Percentiles rank a stretch among this genome's conserved stretches.
phyloP scores from a whole-genome alignment of 2,797 vertebrate genomes.

The Sebastes nivosus region DNA sequence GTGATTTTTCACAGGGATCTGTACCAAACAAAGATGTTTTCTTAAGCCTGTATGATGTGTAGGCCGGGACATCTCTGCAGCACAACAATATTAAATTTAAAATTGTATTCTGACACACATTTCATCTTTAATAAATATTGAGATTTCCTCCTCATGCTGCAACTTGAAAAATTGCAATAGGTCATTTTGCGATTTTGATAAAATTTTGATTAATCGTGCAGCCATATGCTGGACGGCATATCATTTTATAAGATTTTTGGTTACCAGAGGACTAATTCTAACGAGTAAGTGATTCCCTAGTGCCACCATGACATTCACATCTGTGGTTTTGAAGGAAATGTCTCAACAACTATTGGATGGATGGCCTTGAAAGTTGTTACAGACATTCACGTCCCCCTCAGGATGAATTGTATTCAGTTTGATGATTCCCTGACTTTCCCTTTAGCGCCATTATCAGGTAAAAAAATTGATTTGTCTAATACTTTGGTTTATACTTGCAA shows the following conservation, averaged over 20 bases:
- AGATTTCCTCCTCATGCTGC: too few relatives aligned
- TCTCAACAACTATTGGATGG: background rate
- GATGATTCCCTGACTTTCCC: background rate
- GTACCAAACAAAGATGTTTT: too few relatives aligned
- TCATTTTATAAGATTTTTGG: background rate
- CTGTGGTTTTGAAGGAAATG: background rate
- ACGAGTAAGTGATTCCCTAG: background rate
- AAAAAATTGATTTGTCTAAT: background rate
- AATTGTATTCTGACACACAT: too few relatives aligned
- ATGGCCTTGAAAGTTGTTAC: background rate
- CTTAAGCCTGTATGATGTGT: too few relatives aligned
- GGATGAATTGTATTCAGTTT: background rate
- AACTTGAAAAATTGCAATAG: too few relatives aligned
- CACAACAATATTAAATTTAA: too few relatives aligned
- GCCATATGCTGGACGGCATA: background rate
- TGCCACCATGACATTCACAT: background rate
- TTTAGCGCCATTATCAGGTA: background rate
- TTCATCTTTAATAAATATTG: too few relatives aligned
- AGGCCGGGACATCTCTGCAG: too few relatives aligned
- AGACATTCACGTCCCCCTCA: background rate
- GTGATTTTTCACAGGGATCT: too few relatives aligned
- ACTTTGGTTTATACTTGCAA: background rate
- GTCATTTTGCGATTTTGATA: too few relatives aligned
- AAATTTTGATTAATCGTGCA: accelerated
- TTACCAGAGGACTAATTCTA: background rate